Base-by-base conservation (phyloP, 2,888 invertebrate species). In the Eupelmus urozonus region DNA sequence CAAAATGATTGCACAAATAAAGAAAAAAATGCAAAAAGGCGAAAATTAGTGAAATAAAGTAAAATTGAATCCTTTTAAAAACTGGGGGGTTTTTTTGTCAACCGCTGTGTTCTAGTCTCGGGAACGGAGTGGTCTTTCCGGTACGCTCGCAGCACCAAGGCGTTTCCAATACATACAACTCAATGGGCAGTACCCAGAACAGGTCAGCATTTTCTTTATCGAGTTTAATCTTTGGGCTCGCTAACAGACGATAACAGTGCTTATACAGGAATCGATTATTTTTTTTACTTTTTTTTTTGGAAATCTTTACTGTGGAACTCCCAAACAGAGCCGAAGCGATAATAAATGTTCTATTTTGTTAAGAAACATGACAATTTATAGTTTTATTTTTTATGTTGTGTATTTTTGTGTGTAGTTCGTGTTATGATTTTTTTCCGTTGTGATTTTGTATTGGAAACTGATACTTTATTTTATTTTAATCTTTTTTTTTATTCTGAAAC, bases 121-220 rank as follows among this genome's bases (percentile, higher is more conserved):
- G 97, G 91, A 96, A 97, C 92, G 97, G 97, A 91, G 93, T 95
- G 91, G 93, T 93, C 91, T 97, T 92, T 93, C 95, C 95, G 86
- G 95, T 95, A 90, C 94, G 95, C 87, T 93, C 94, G 87, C 92
- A 92, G 87, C 92, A 92, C 88, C 94, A 95, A 90, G 92, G 92
- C 89, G 92, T 92, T 86, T 91, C 92, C 89, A 92, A 92, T 90
- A 91, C 92, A 88, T 96, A 97, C 93, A 94, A 96, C 92, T 96
- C 96, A 86, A 96, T 96, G 96, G 96, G 96, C 91, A 94, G 93
- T 91, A 95, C 94, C 90, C 94, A 93, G 90, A 93, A 94, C 92
- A 95, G 95, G 94, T 95, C 94, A 94, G 95, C 93, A 89, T 86
- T 84, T 83, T 81, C 83, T 83, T 66, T 57, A 11, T 57, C 62